Base-by-base conservation (phyloP, 2,113 vertebrate genomes). In the Dasypus novemcinctus region DNA sequence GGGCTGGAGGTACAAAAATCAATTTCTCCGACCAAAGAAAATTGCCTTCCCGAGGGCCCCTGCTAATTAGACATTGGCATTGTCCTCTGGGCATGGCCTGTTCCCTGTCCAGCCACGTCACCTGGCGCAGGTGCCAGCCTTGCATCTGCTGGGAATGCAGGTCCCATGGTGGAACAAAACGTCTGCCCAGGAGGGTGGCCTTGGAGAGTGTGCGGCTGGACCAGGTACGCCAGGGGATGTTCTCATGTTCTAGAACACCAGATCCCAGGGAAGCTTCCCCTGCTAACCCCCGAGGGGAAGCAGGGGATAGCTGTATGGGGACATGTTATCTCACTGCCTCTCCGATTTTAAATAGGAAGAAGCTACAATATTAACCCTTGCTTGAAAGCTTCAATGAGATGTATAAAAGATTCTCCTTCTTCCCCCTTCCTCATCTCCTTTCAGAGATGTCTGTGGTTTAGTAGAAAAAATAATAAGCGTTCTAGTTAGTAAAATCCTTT, bases 11-110 rank as follows among this genome's bases (percentile, higher is more conserved):
- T 61, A 92, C 85, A 95, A 85, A 94, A 92, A 88, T 31, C 87
- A 95, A 95, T 97, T 96, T 95, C 92, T 95, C 81, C 91, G 91
- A 38, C 91, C 54, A 79, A 25, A 95, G 94, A 76, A 97, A 95
- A 97, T 93, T 95, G 93, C 95, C 69, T 95, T 96, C 83, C 89
- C 36, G 33, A 95, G 91, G 88, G 46, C 79, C 88, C 82, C 1
- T 1, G 64, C 93, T 95, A 96, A 96, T 95, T 75, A 94, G 93
- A 85, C 79, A 72, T 75, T 29, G 71, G n/a, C 54, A 75, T 66
- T 95, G 85, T 96, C 57, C 88, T 92, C 90, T 61, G 78, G 72
- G 91, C 64, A 57, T 93, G 82, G 92, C 43, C 86, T 91, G 66
- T 91, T 94, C 85, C 75, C 75, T 41, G 59, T 41, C 90, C 2